A percentile compares a stretch with the other conserved stretches of the same genome.
Conservation (phyloP, 2,113 vertebrate genomes). For the Eulacestoma nigropectus region DNA sequence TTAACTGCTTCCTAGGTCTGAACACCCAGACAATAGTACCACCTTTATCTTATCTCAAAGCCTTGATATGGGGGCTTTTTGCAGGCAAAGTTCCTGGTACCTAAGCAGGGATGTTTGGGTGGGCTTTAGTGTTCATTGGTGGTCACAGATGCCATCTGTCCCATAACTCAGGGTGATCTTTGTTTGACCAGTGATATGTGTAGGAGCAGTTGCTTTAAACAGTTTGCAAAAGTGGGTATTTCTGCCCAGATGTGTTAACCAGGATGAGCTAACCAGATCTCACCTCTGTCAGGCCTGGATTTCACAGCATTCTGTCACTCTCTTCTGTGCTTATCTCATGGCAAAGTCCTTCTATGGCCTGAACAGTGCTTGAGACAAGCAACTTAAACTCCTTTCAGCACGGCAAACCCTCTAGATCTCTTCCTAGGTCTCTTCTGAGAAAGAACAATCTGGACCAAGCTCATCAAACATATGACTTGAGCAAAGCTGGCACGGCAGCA, state of each 20-base stretch:
- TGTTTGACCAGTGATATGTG: neutral
- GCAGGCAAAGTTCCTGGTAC: neutral
- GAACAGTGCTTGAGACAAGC: neutral
- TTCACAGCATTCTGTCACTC: neutral
- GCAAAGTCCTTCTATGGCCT: neutral
- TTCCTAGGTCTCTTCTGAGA: neutral
- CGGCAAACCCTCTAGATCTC: neutral
- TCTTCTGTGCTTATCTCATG: neutral
- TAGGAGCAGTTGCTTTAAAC: neutral
- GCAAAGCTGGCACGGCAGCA: accelerated
- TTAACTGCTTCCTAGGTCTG: neutral
- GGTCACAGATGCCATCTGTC: neutral
- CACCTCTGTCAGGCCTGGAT: neutral
- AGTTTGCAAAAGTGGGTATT: neutral
- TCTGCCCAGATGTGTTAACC: neutral
- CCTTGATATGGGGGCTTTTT: neutral
- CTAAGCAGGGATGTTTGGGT: neutral
- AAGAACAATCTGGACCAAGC: neutral
- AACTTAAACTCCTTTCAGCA: neutral
- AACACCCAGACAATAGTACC: too few species aligned
- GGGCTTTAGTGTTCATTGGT: neutral
- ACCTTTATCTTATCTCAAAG: neutral
- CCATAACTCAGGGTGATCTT: neutral
- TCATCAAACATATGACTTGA: neutral
- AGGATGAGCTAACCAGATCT: neutral